Evolutionary conservation across 2,797 vertebrate genomes (phyloP).

Genomic region (Anguilla megastoma): DNA sequence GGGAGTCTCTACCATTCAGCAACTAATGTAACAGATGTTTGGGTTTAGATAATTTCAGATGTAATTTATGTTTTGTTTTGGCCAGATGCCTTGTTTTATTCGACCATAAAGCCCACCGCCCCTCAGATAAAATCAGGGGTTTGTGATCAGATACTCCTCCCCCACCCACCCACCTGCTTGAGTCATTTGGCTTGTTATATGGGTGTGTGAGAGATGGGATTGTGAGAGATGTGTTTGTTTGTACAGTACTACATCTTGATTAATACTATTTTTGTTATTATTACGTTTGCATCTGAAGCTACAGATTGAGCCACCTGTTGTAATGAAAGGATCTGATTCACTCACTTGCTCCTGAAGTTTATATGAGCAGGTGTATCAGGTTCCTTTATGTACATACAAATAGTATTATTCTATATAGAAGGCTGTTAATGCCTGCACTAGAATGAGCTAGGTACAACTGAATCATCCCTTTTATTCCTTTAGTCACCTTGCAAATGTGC

Average conservation of each 20-base stretch:
- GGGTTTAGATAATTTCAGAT: constrained; percentile 36
- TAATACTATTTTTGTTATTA: not conserved
- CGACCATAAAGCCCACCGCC: constrained; percentile 60
- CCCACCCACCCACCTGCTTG: constrained; percentile 38
- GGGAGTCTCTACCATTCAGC: not conserved
- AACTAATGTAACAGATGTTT: not conserved
- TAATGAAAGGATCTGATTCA: not conserved
- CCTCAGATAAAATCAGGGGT: constrained; percentile 46
- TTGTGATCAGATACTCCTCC: constrained; percentile 21
- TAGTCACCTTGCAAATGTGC: not conserved
- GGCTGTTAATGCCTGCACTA: not conserved
- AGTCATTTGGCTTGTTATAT: constrained; percentile 52
- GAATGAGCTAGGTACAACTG: not conserved
- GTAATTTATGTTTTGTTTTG: constrained; percentile 42
- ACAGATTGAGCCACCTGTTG: not conserved
- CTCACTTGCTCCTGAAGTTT: not conserved
- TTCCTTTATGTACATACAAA: not conserved
- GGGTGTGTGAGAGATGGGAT: constrained; percentile 27
- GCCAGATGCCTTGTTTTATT: constrained; percentile 41
- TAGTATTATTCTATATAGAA: not conserved
- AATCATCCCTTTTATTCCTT: not conserved
- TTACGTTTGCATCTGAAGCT: not conserved
- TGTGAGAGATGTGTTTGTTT: not conserved
- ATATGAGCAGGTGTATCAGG: not conserved
- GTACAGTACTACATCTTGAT: not conserved